phyloP scores from a whole-genome alignment of 2,888 invertebrate species.

The Cataglyphis livida region DNA sequence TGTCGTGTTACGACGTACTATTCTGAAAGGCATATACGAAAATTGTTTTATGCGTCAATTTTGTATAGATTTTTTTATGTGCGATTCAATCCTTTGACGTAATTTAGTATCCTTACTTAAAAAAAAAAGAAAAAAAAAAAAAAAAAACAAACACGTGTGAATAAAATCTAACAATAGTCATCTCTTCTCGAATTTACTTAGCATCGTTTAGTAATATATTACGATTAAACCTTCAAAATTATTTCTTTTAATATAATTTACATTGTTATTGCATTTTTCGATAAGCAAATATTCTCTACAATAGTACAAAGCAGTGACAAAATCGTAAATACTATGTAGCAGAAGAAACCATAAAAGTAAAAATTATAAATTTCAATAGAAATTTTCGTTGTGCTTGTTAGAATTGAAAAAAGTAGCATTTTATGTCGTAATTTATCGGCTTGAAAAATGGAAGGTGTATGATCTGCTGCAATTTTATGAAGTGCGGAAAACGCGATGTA shows the following conservation, averaged over 20 bases:
- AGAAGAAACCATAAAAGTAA: neutral
- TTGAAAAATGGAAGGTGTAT: slow-evolving; percentile 37
- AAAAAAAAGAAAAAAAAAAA: neutral
- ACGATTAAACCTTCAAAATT: neutral
- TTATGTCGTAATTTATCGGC: slow-evolving; percentile 34
- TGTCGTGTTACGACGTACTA: slow-evolving; percentile 24
- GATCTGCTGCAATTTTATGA: slow-evolving; percentile 42
- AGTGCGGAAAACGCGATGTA: slow-evolving; percentile 73
- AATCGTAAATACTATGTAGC: neutral
- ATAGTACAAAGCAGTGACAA: slow-evolving; percentile 10
- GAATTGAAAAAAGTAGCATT: slow-evolving; percentile 21
- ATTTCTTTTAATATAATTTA: slow-evolving; percentile 13
- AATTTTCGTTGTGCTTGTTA: slow-evolving; percentile 29
- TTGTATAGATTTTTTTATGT: slow-evolving; percentile 3
- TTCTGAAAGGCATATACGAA: slow-evolving; percentile 13
- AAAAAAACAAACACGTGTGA: neutral
- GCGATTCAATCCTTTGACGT: neutral
- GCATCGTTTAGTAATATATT: slow-evolving; percentile 9
- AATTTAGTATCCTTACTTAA: slow-evolving; percentile 4
- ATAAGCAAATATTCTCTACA: slow-evolving; percentile 14
- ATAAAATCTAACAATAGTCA: neutral
- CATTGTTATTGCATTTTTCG: neutral
- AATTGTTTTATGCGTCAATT: neutral
- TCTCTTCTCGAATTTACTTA: neutral
- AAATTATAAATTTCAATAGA: neutral